Base-by-base conservation (phyloP, 2,113 vertebrate species). In the Pantherophis guttatus region DNA sequence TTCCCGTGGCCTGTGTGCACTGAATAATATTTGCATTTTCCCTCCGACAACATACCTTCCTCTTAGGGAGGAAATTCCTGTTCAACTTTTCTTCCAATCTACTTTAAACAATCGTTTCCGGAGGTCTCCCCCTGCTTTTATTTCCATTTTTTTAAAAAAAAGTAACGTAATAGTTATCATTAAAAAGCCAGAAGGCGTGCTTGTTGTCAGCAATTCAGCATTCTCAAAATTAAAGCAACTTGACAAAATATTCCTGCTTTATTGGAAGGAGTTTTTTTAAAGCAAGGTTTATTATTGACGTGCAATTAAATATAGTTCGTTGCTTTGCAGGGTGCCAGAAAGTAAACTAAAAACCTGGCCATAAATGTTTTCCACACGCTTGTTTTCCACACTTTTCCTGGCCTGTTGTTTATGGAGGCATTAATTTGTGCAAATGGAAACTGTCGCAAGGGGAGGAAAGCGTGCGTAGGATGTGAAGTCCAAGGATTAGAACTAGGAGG, bases 41-140 rank as follows among this genome's bases (percentile, higher is more conserved):
- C 23, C 86, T 92, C 9, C 90, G 58, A 86, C 53, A 93, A 93
- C 70, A 81, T 52, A 93, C 91, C 75, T 93, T 95, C 86, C 92
- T 93, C 70, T 90, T 53, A 88, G 52, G 55, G 81, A 8, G 92
- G 96, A 96, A 97, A 96, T 94, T 91, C 88, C 65, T 95, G 12
- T 94, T 95, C 54, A 92, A 93, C 62, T 95, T 92, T 87, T 92
- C 86, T 85, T 88, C 58, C 88, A 91, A 91, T 26, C 65, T 90
- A 94, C 91, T 93, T 90, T 94, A 93, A 96, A 95, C 86, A 95
- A 86, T 93, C 90, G 65, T 95, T 94, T 95, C 94, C 95, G 94
- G 94, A 93, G 39, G 58, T 87, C 50, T 70, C 33, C 91, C 87
- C 4, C 29, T 29, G 29, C 29, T 48, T 87, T 92, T 87, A 29